Evolutionary conservation across 2,888 invertebrate species (phyloP).

Genomic region (Meghimatium bilineatum): DNA sequence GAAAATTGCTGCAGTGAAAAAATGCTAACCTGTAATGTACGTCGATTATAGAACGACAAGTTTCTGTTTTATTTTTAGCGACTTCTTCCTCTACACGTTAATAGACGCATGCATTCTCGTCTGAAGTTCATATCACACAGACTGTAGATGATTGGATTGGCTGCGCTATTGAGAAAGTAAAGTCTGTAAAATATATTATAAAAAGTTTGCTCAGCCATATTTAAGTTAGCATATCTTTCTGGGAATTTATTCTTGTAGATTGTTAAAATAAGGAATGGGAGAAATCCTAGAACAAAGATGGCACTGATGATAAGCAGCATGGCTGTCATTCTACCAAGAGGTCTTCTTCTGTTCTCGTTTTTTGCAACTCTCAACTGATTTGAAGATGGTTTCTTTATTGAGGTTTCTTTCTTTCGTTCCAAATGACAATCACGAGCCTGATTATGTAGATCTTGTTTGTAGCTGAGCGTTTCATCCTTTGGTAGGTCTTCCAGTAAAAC

Average conservation of each 20-base stretch:
- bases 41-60: too few species aligned
- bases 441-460: neutral
- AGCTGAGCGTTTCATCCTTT: neutral
- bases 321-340: constrained; percentile 8
- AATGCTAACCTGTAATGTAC: too few species aligned
- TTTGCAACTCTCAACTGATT: neutral
- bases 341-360: neutral
- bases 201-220: constrained; percentile 5
- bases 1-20: too few species aligned
- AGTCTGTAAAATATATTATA: constrained; percentile 49
- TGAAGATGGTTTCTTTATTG: neutral
- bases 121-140: constrained; percentile 42
- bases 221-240: constrained; percentile 14
- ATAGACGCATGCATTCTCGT: constrained; percentile 24
- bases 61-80: too few species aligned
- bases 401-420: neutral
- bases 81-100: neutral
- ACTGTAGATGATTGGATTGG: constrained; percentile 48
- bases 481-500: neutral
- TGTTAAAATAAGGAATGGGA: constrained; percentile 24
- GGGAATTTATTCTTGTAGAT: constrained; percentile 13
- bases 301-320: constrained; percentile 37
- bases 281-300: constrained; percentile 31
- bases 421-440: neutral
- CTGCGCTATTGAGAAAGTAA: constrained; percentile 46